A percentile compares a stretch with the other conserved stretches of the same genome.
Conservation (phyloP, 2,797 vertebrate genomes). For the Sebastes elongatus region DNA sequence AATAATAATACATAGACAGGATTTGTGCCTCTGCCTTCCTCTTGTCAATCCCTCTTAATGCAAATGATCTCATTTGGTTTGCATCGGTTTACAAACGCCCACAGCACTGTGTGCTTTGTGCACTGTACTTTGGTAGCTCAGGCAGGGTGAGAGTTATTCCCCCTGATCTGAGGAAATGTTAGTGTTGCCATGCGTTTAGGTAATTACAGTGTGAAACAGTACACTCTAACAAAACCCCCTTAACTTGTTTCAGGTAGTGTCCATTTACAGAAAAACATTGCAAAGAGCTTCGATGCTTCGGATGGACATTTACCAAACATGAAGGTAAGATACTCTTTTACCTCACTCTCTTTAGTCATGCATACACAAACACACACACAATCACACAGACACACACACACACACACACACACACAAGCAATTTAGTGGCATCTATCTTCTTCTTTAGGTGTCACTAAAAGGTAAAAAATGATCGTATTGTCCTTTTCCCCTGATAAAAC, state of each 20-base stretch:
- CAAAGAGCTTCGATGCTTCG: slow-evolving; percentile 11
- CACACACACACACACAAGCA: not conserved
- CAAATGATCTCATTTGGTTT: slow-evolving; percentile 1
- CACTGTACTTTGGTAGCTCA: not conserved
- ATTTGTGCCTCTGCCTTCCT: not conserved
- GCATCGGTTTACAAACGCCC: too few relatives aligned
- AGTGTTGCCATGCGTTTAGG: not conserved
- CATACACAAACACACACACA: not conserved
- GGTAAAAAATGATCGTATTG: not conserved
- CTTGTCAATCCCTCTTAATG: not conserved
- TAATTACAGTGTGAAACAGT: slow-evolving; percentile 19
- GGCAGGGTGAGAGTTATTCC: not conserved
- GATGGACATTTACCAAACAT: slow-evolving; percentile 30
- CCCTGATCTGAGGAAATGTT: not conserved
- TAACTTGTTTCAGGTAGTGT: slow-evolving; percentile 64
- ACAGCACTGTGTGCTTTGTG: not conserved
- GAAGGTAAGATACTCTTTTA: slow-evolving; percentile 25
- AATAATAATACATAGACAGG: too few relatives aligned
- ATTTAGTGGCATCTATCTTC: not conserved
- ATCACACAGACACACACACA: too few relatives aligned
- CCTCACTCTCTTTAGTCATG: not conserved
- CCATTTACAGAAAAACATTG: slow-evolving; percentile 43
- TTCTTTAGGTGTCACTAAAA: not conserved
- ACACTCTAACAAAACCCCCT: slow-evolving; percentile 18
- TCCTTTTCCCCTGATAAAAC: not conserved